A percentile compares a stretch with the other conserved stretches of the same genome.
These are phyloP conservation scores for Drosophila funebris DNA, from an alignment of 1,140 invertebrate genomes.

Conservation along the genomic window DNA sequence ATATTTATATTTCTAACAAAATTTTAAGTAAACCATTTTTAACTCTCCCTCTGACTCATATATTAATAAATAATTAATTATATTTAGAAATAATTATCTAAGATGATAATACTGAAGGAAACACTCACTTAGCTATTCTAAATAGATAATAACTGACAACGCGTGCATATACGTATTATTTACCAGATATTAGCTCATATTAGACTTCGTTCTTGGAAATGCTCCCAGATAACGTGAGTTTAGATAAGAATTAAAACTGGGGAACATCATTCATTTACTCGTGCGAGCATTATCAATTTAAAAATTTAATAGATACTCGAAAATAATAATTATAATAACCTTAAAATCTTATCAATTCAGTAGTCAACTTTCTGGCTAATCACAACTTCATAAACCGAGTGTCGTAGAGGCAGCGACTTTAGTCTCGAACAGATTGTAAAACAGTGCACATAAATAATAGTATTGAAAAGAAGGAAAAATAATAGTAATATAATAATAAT, in stretches of 20 bases:
- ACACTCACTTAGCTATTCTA: background rate
- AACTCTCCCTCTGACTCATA: no score
- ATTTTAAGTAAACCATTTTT: no score
- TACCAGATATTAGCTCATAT: conserved; percentile 1
- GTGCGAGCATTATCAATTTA: conserved; percentile 16
- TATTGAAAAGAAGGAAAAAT: background rate
- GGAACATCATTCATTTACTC: conserved; percentile 3
- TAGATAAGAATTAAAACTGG: conserved; percentile 9
- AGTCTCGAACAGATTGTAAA: conserved; percentile 8
- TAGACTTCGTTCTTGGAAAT: conserved; percentile 4
- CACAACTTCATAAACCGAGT: conserved; percentile 16
- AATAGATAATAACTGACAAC: background rate
- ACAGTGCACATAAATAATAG: background rate
- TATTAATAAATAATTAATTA: background rate
- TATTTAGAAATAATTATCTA: background rate
- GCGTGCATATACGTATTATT: conserved; percentile 8
- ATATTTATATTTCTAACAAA: no score
- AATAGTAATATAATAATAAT: background rate
- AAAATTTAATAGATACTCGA: conserved; percentile 23
- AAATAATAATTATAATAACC: conserved; percentile 13
- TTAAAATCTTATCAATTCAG: conserved; percentile 27
- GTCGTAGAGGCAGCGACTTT: background rate
- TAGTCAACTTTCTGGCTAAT: conserved; percentile 1
- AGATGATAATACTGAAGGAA: conserved; percentile 5
- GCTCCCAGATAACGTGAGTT: background rate